Base-by-base conservation (phyloP, 2,888 invertebrate genomes). In the Drosophila trichaetosa region DNA sequence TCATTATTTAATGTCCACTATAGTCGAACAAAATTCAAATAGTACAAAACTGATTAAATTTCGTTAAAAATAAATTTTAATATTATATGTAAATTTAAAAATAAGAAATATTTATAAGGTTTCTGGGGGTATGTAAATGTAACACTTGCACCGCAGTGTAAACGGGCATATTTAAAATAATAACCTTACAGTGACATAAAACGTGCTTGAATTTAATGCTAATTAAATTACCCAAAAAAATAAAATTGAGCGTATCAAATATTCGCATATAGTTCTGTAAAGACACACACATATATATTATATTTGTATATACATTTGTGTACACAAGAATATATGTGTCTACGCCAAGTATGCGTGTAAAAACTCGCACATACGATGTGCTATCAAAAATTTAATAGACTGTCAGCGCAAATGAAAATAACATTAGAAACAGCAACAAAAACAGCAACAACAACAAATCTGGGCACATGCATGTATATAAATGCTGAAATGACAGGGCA, bases 351-450 rank as follows among this genome's bases (percentile, higher is more conserved):
- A 51, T 53, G 64, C 21, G 46, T 58, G 46, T 52, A 40, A 64
- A 27, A 40, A 29, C 27, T 51, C 58, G 69, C 84, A 63, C 69
- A 73, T 76, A 73, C 62, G 65, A 72, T 54, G 69, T 69, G 73
- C 83, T 59, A 83, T 83, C 86, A 86, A 82, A 77, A 87, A 78
- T 82, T 68, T 87, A 87, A 83, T 87, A 75, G 87, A 82, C 87
- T 83, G 66, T 77, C 82, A 71, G 76, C 66, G 63, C 48, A 66
- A 79, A 76, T 61, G 63, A 52, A 60, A 75, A 27, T 42, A 62
- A 11, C 42, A 58, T 64, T 67, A 67, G 66, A 63, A 54, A 57
- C 31, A 69, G 49, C 59, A 74, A 21, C 46, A 62, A 27, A 33
- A 63, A 27, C 56, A 51, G 18, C 18, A 46, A 38, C 61, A 65